phyloP scores from a whole-genome alignment of 2,888 invertebrate species.

The Diarsia rubi region DNA sequence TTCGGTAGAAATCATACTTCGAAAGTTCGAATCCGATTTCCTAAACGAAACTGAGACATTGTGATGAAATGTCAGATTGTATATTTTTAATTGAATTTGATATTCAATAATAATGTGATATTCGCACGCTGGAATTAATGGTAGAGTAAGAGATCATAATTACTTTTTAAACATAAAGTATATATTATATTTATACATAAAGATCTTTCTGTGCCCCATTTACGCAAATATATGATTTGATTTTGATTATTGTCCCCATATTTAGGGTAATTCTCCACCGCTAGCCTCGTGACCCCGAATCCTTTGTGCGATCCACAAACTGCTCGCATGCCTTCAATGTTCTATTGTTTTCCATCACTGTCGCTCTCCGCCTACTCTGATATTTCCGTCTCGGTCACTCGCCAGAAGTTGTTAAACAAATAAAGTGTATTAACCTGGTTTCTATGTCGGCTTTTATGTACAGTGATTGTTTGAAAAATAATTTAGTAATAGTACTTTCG shows the following conservation, averaged over 20 bases:
- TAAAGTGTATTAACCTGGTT: constrained; percentile 63
- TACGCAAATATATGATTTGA: too few relatives aligned
- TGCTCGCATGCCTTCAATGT: constrained; percentile 80
- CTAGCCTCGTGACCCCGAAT: constrained; percentile 77
- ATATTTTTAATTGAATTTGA: too few relatives aligned
- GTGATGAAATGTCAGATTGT: too few relatives aligned
- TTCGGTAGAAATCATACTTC: neutral
- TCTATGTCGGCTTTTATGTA: constrained; percentile 24
- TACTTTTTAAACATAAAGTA: too few relatives aligned
- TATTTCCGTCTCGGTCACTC: constrained; percentile 67
- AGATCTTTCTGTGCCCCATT: too few relatives aligned
- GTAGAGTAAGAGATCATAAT: too few relatives aligned
- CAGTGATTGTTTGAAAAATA: constrained; percentile 22
- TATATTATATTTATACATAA: too few relatives aligned
- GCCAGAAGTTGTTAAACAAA: constrained; percentile 74
- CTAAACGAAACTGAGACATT: neutral
- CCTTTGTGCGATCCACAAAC: constrained; percentile 84
- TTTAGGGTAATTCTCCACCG: constrained; percentile 70
- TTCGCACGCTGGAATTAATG: too few relatives aligned
- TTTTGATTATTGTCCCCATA: constrained; percentile 64
- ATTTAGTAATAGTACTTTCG: constrained; percentile 6
- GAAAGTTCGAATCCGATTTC: neutral
- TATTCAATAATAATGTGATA: too few relatives aligned
- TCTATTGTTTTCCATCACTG: constrained; percentile 76
- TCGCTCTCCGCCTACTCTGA: constrained; percentile 57